phyloP scores from a whole-genome alignment of 2,888 invertebrate species.

The Ennomos quercinarius region DNA sequence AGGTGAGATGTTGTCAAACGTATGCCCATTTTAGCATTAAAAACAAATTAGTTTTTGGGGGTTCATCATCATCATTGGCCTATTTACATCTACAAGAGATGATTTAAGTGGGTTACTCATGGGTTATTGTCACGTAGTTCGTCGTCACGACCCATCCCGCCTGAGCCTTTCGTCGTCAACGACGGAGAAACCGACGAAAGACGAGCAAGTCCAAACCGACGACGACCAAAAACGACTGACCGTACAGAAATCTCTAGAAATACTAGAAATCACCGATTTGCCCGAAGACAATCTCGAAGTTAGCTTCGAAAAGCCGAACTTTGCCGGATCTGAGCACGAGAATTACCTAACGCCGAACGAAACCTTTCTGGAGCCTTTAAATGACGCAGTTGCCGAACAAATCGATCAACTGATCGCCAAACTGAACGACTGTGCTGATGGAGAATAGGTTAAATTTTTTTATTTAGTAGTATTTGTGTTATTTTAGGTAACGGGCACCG shows the following conservation, averaged over 20 bases:
- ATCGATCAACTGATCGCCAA: slow-evolving; percentile 76
- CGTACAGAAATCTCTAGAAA: slow-evolving; percentile 67
- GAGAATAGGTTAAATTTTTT: slow-evolving; percentile 52
- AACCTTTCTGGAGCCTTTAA: slow-evolving; percentile 68
- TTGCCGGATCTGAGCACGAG: slow-evolving; percentile 67
- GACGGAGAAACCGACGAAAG: slow-evolving; percentile 55
- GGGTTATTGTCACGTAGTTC: slow-evolving; percentile 38
- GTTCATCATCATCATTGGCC: no score
- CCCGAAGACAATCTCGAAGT: slow-evolving; percentile 59
- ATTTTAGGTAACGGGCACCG: not conserved
- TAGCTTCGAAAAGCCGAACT: slow-evolving; percentile 67
- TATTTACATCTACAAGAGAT: no score
- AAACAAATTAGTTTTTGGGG: no score
- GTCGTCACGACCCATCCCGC: slow-evolving; percentile 41
- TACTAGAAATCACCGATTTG: slow-evolving; percentile 65
- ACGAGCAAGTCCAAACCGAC: slow-evolving; percentile 60
- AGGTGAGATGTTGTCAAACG: no score
- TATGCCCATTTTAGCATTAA: no score
- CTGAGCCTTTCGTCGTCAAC: slow-evolving; percentile 39
- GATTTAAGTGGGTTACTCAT: slow-evolving; percentile 62
- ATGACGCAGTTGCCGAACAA: slow-evolving; percentile 70
- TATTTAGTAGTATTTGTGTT: slow-evolving; percentile 1
- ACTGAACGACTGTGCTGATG: slow-evolving; percentile 64
- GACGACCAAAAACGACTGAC: slow-evolving; percentile 50
- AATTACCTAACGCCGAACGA: slow-evolving; percentile 72